phyloP scores from a whole-genome alignment of 1,140 invertebrate species.

The Listronotus bonariensis region DNA sequence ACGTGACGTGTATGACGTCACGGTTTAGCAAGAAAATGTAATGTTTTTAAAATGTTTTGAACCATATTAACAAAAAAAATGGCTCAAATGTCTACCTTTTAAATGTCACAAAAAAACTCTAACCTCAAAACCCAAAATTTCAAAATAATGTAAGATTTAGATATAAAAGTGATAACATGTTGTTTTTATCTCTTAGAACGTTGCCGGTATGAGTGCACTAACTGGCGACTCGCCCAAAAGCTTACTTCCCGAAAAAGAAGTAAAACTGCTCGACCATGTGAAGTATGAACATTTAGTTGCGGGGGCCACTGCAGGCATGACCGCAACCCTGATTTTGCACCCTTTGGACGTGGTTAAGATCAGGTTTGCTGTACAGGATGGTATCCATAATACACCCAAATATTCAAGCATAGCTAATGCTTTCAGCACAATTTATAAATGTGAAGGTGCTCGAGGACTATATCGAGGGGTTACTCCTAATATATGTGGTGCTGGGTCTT shows the following conservation, averaged over 20 bases:
- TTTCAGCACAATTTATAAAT: constrained; percentile 79
- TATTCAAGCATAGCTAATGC: constrained; percentile 88
- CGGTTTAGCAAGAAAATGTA: too few relatives aligned
- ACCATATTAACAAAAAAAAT: too few relatives aligned
- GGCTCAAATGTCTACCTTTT: not conserved
- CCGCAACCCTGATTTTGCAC: constrained; percentile 87
- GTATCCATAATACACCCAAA: constrained; percentile 75
- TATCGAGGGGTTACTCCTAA: constrained; percentile 95
- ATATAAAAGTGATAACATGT: constrained; percentile 2
- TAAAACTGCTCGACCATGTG: constrained; percentile 67
- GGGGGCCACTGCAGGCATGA: constrained; percentile 90
- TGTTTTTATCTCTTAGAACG: not conserved
- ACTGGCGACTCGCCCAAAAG: constrained; percentile 4
- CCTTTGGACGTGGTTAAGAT: constrained; percentile 97
- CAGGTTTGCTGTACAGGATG: constrained; percentile 95
- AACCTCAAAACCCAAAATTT: not conserved
- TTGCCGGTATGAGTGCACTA: constrained; percentile 27
- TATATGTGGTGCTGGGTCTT: constrained; percentile 91
- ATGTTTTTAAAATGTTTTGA: too few relatives aligned
- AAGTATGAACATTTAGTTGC: constrained; percentile 94
- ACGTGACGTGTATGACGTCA: too few relatives aligned
- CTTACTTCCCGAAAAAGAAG: constrained; percentile 3
- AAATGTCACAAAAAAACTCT: not conserved
- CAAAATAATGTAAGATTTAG: not conserved
- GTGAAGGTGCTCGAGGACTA: constrained; percentile 86